Conservation (phyloP, 2,797 vertebrate genomes). For the Parambassis ranga region DNA sequence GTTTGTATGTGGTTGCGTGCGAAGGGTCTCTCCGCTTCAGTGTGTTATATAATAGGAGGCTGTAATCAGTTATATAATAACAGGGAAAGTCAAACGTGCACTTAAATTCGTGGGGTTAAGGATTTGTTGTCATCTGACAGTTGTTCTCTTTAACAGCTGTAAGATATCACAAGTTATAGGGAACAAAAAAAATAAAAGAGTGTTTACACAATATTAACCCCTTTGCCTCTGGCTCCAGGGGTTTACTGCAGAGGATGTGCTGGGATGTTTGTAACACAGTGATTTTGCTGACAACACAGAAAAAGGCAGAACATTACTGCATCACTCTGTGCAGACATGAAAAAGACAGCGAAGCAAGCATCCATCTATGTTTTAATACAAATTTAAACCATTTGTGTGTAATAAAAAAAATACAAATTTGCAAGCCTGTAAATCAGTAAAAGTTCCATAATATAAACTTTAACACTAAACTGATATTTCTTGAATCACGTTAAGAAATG, state of each 20-base stretch:
- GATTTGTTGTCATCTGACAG: constrained; percentile 11
- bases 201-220: neutral
- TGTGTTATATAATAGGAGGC: constrained; percentile 35
- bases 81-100: constrained; percentile 31
- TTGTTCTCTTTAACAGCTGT: constrained; percentile 20
- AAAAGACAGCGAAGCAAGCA: too few species aligned
- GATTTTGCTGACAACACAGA: too few species aligned
- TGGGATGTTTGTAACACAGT: rapidly evolving
- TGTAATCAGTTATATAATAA: constrained; percentile 54
- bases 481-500: too few species aligned
- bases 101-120: constrained; percentile 18
- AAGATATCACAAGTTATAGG: neutral
- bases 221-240: neutral
- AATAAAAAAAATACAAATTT: too few species aligned
- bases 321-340: too few species aligned
- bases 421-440: too few species aligned
- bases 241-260: neutral
- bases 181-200: neutral
- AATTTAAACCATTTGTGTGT: too few species aligned
- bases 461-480: too few species aligned
- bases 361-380: too few species aligned
- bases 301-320: too few species aligned
- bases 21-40: constrained; percentile 11
- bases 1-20: constrained; percentile 20
- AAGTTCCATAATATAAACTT: too few species aligned